phyloP scores from a whole-genome alignment of 2,113 vertebrate species.

The Colius striatus region DNA sequence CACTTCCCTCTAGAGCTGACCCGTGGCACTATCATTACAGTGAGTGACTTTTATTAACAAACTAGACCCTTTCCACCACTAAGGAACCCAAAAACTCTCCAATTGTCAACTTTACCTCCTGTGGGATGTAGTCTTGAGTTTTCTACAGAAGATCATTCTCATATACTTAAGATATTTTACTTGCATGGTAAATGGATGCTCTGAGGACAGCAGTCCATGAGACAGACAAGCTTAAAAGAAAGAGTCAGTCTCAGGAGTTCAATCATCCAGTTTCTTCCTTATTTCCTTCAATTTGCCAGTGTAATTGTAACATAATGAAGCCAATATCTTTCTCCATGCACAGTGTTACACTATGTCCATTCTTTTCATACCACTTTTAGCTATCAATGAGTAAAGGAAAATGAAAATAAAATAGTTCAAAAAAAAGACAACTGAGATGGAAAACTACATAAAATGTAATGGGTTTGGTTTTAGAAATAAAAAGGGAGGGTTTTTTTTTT shows the following conservation, averaged over 20 bases:
- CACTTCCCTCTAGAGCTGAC: neutral
- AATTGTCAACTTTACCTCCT: neutral
- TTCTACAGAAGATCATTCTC: neutral
- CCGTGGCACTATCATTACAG: neutral
- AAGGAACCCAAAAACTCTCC: neutral
- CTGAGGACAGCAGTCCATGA: neutral
- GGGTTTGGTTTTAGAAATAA: neutral
- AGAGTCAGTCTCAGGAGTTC: neutral
- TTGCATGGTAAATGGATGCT: fast-evolving
- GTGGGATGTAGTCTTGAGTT: neutral
- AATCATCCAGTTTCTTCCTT: neutral
- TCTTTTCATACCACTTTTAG: neutral
- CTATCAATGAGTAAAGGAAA: neutral
- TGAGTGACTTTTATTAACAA: neutral
- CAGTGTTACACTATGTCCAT: neutral
- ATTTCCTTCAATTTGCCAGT: neutral
- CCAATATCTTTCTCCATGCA: neutral
- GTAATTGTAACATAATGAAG: neutral
- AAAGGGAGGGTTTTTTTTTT: fast-evolving
- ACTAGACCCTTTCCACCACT: neutral
- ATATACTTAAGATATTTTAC: neutral
- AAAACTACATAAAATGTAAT: neutral
- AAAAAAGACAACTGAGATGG: neutral
- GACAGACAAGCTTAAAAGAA: neutral
- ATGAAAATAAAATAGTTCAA: neutral